Evolutionary conservation across 2,888 invertebrate species (phyloP).

Genomic region (Acleris laterana): DNA sequence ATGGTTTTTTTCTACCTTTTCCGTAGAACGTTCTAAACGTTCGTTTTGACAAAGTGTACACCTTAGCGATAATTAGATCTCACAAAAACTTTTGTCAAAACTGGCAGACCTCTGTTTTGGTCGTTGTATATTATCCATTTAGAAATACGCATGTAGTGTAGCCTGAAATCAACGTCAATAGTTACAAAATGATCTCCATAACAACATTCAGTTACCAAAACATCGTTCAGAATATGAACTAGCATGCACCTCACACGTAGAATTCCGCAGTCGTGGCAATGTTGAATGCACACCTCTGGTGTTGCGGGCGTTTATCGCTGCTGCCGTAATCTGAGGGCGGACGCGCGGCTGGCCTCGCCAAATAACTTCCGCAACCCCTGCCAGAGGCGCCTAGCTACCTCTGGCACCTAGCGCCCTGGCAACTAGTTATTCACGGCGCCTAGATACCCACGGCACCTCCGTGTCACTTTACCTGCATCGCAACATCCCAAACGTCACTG

Average conservation of each 20-base stretch:
- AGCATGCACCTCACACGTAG: neutral
- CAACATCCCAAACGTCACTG: slow-evolving; percentile 3
- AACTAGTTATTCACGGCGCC: slow-evolving; percentile 28
- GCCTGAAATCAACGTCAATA: neutral
- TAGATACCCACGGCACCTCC: slow-evolving; percentile 42
- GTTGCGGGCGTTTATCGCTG: slow-evolving; percentile 24
- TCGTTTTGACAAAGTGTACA: no score
- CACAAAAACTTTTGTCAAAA: no score
- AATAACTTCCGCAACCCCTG: slow-evolving; percentile 66
- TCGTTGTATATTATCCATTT: no score
- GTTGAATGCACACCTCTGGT: neutral
- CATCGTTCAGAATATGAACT: neutral
- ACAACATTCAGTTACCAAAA: neutral
- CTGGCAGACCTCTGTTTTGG: no score
- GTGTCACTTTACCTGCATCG: neutral
- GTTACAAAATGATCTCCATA: neutral
- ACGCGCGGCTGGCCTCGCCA: slow-evolving; percentile 57
- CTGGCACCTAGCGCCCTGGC: no score
- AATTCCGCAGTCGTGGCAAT: neutral
- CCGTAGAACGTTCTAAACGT: no score
- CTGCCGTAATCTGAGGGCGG: slow-evolving; percentile 61
- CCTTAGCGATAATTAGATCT: no score
- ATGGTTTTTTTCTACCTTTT: no score
- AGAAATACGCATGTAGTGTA: neutral
- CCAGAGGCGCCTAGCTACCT: slow-evolving; percentile 18